Conservation (phyloP, 2,797 vertebrate species). For the Salmo trutta region DNA sequence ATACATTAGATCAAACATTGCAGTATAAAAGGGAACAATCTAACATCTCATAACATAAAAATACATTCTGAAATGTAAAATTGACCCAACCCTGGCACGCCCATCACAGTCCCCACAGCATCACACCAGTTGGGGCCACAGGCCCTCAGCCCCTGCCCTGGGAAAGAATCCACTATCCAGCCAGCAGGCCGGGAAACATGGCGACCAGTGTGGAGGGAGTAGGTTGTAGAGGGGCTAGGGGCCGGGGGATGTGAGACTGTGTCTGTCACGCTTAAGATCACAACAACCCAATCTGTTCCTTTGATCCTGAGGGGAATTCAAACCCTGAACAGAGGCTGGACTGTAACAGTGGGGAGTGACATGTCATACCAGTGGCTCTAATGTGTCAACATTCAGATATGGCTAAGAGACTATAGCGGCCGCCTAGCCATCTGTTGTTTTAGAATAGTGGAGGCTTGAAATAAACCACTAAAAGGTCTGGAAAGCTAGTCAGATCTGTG, state of each 20-base stretch:
- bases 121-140: slow-evolving; percentile 66
- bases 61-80: too few species aligned
- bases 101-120: slow-evolving; percentile 54
- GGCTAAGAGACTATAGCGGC: slow-evolving; percentile 53
- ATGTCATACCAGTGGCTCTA: slow-evolving; percentile 71
- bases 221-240: slow-evolving; percentile 23
- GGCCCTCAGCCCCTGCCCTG: slow-evolving; percentile 63
- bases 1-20: too few species aligned
- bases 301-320: slow-evolving; percentile 60
- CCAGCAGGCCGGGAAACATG: slow-evolving; percentile 55
- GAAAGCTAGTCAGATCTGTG: slow-evolving; percentile 37
- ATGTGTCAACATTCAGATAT: slow-evolving; percentile 59
- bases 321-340: slow-evolving; percentile 43
- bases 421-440: slow-evolving; percentile 64
- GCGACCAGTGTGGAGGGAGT: slow-evolving; percentile 18
- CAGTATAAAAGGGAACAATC: too few species aligned
- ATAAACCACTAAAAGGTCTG: neutral
- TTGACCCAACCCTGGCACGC: too few species aligned
- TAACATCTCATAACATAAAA: too few species aligned
- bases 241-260: slow-evolving; percentile 54
- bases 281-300: slow-evolving; percentile 59
- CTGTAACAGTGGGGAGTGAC: slow-evolving; percentile 71
- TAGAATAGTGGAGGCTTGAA: slow-evolving; percentile 24
- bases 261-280: slow-evolving; percentile 70
- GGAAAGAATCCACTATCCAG: slow-evolving; percentile 68